Evolutionary conservation across 2,113 vertebrate species (phyloP).

Genomic region (Oreochromis spilurus): DNA sequence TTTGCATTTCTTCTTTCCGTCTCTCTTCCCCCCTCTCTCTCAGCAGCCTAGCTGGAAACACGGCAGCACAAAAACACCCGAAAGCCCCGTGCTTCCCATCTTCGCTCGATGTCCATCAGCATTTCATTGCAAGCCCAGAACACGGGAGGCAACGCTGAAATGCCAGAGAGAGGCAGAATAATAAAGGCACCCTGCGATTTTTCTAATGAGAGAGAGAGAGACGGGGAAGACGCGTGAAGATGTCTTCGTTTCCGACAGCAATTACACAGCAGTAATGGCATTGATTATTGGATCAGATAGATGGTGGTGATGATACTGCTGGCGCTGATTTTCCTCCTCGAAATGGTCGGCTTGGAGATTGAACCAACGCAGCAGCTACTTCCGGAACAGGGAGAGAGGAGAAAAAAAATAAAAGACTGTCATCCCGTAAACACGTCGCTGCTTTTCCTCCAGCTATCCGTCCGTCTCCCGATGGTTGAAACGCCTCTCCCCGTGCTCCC

Average conservation of each 20-base stretch:
- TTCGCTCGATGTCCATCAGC: constrained; percentile 54
- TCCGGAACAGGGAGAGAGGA: constrained; percentile 64
- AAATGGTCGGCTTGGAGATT: constrained; percentile 72
- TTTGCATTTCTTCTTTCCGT: constrained; percentile 38
- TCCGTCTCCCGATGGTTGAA: neutral
- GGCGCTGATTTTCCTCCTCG: constrained; percentile 56
- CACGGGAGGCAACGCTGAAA: neutral
- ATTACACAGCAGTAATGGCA: constrained; percentile 24
- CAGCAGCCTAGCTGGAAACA: neutral
- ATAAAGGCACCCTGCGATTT: constrained; percentile 9
- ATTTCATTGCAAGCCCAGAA: constrained; percentile 6
- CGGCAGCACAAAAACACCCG: constrained; percentile 15
- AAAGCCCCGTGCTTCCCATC: constrained; percentile 33
- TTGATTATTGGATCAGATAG: constrained; percentile 48
- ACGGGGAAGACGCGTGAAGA: constrained; percentile 2
- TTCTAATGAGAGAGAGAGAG: neutral
- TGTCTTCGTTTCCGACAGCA: constrained; percentile 32
- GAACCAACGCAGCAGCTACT: constrained; percentile 73
- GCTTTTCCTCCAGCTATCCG: neutral
- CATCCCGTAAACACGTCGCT: constrained; percentile 18
- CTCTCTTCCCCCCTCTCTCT: neutral
- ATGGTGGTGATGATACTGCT: constrained; percentile 47
- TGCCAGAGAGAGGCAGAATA: neutral
- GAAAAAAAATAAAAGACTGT: neutral
- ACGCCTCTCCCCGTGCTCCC: neutral